Percentiles rank a stretch among this genome's conserved stretches.
Evolutionary conservation across 1,140 invertebrate species (phyloP).

Genomic region (Armadillidium nasatum): DNA sequence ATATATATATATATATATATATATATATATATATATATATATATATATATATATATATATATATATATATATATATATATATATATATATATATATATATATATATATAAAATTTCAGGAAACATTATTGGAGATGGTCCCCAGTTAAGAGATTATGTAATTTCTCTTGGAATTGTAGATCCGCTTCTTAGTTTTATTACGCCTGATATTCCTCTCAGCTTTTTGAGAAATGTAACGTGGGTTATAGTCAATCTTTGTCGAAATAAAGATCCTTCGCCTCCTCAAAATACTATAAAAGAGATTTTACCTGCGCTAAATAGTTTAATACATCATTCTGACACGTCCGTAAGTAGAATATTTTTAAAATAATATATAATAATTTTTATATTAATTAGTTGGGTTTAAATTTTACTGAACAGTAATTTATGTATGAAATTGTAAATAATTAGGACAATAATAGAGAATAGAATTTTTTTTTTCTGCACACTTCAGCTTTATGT

Average conservation of each 20-base stretch:
- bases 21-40: too few relatives aligned
- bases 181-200: constrained; percentile 86
- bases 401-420: too few relatives aligned
- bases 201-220: constrained; percentile 78
- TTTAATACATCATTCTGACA: constrained; percentile 92
- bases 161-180: constrained; percentile 78
- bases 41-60: too few relatives aligned
- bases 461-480: too few relatives aligned
- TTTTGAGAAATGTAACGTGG: constrained; percentile 97
- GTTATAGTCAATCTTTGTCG: constrained; percentile 97
- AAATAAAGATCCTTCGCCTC: constrained; percentile 88
- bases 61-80: too few relatives aligned
- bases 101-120: constrained; percentile 49
- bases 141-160: constrained; percentile 81
- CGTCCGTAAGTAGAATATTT: constrained; percentile 68
- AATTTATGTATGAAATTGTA: too few relatives aligned
- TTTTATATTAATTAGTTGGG: too few relatives aligned
- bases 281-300: constrained; percentile 80
- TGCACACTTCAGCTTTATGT: too few relatives aligned
- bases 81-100: too few relatives aligned
- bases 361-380: too few relatives aligned
- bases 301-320: constrained; percentile 89
- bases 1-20: too few relatives aligned
- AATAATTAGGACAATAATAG: too few relatives aligned
- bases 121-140: constrained; percentile 93